phyloP scores from a whole-genome alignment of 2,113 vertebrate genomes.

The Podarcis raffonei region DNA sequence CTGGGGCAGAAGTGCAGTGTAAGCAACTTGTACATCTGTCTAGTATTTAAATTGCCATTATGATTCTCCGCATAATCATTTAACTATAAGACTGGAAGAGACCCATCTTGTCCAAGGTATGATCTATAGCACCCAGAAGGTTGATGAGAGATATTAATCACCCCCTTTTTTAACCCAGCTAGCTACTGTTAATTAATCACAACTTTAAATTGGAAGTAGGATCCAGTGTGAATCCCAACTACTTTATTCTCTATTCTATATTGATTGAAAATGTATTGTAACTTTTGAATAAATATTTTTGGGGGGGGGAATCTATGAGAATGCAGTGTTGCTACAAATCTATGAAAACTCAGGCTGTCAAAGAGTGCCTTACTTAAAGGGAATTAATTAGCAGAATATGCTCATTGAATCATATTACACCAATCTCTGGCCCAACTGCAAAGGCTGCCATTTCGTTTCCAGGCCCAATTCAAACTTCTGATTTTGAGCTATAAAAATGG shows the following conservation, averaged over 20 bases:
- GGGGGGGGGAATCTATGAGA: too few relatives aligned
- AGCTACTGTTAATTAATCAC: constrained; percentile 12
- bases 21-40: not conserved
- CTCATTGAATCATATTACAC: not conserved
- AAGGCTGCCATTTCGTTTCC: too few relatives aligned
- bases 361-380: not conserved
- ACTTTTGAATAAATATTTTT: too few relatives aligned
- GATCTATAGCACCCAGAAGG: constrained; percentile 16
- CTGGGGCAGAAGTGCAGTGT: not conserved
- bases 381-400: not conserved
- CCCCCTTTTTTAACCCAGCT: not conserved
- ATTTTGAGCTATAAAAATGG: too few relatives aligned
- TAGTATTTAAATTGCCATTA: constrained; percentile 16
- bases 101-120: not conserved
- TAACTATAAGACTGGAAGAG: not conserved
- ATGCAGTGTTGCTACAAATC: not conserved
- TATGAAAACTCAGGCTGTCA: not conserved
- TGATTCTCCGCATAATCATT: constrained; percentile 14
- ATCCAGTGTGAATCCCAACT: not conserved
- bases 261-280: too few relatives aligned
- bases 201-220: constrained; percentile 1
- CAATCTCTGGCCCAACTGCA: too few relatives aligned
- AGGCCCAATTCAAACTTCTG: too few relatives aligned
- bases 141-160: constrained; percentile 2
- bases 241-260: not conserved